Conservation (phyloP, 2,113 vertebrate species). For the Protomyctophum bolini region DNA sequence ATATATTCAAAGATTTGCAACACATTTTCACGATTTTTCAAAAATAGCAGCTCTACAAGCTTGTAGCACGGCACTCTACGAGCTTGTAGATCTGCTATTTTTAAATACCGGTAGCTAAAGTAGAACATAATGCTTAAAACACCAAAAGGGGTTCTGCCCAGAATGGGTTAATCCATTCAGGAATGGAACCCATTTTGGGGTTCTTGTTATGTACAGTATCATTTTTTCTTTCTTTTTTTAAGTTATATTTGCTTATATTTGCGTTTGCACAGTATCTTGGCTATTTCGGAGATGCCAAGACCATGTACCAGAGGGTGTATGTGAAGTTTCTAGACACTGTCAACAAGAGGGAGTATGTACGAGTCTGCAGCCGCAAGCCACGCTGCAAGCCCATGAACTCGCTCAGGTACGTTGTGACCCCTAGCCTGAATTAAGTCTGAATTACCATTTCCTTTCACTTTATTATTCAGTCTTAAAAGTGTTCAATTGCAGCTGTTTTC, state of each 20-base stretch:
- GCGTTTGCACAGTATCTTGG: constrained; percentile 87
- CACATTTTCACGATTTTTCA: no score
- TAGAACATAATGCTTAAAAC: no score
- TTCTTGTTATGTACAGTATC: not conserved
- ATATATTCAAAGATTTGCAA: no score
- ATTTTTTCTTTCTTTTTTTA: not conserved
- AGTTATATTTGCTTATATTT: not conserved
- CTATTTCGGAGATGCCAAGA: constrained; percentile 96
- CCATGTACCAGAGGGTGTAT: constrained; percentile 95
- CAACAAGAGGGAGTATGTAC: constrained; percentile 97
- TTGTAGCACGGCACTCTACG: no score
- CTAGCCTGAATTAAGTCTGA: not conserved
- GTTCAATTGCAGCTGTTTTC: no score
- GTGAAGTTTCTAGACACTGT: constrained; percentile 97
- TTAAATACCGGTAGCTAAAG: no score
- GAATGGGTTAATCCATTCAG: no score
- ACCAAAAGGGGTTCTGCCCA: no score
- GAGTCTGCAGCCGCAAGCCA: constrained; percentile 94
- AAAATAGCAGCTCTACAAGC: no score
- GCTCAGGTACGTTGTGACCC: constrained; percentile 81
- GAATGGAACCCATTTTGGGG: not conserved
- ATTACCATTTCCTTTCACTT: no score
- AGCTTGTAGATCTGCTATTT: no score
- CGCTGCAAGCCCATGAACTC: constrained; percentile 89
- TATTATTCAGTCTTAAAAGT: no score